A percentile compares a stretch with the other conserved stretches of the same genome.
phyloP scores from a whole-genome alignment of 1,140 invertebrate genomes.

The Sweltsa coloradensis region DNA sequence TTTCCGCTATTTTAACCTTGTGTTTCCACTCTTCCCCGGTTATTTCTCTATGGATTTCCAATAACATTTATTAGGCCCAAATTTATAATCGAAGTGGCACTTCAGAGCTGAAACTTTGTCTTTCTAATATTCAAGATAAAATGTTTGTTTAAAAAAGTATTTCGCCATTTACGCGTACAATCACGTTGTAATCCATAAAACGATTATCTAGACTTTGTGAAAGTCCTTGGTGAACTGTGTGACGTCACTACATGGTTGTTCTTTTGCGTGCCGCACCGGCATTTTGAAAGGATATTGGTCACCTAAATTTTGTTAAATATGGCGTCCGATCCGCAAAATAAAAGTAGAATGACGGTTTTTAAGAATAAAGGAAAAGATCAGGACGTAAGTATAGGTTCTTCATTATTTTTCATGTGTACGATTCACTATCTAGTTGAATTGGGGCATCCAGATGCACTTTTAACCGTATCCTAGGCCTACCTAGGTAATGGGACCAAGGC shows the following conservation, averaged over 20 bases:
- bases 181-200: too few species aligned
- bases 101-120: too few species aligned
- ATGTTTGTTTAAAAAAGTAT: too few species aligned
- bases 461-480: not conserved
- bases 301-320: conserved; percentile 44
- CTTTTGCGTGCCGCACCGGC: conserved; percentile 8
- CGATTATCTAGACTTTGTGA: too few species aligned
- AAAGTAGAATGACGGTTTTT: conserved; percentile 80
- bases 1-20: too few species aligned
- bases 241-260: not conserved
- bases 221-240: not conserved
- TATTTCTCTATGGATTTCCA: too few species aligned
- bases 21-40: too few species aligned
- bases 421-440: not conserved
- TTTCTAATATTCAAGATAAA: too few species aligned
- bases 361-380: conserved; percentile 97
- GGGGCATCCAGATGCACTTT: not conserved
- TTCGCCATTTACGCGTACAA: too few species aligned
- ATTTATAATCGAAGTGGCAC: too few species aligned
- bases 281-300: conserved; percentile 10
- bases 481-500: too few species aligned
- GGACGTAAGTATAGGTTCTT: conserved; percentile 60
- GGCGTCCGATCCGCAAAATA: conserved; percentile 59
- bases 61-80: too few species aligned
- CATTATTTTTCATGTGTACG: conserved; percentile 1